phyloP scores from a whole-genome alignment of 2,113 vertebrate species.

The Gadus chalcogrammus region DNA sequence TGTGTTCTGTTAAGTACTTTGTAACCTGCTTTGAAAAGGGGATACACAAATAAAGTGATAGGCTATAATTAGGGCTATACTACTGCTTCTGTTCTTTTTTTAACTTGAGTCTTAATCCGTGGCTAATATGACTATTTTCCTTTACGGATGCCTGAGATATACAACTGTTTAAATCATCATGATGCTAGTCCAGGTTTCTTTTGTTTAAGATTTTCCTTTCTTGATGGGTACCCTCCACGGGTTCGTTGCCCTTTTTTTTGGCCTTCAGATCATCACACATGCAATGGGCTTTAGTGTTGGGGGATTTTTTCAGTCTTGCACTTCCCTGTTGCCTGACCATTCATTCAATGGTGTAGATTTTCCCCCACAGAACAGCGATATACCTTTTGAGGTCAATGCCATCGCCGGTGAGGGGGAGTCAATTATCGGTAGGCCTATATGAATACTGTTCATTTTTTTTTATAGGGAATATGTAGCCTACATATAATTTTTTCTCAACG shows the following conservation, averaged over 20 bases:
- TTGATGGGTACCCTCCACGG: conserved; percentile 27
- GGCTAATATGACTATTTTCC: too few relatives aligned
- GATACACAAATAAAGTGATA: too few relatives aligned
- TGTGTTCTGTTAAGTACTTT: too few relatives aligned
- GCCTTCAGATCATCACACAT: conserved; percentile 23
- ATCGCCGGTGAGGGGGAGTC: neutral
- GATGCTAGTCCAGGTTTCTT: too few relatives aligned
- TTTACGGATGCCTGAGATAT: too few relatives aligned
- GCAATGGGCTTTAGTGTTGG: neutral
- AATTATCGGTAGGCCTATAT: conserved; percentile 33
- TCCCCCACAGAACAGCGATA: rapidly evolving
- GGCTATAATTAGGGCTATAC: too few relatives aligned
- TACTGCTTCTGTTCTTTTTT: too few relatives aligned
- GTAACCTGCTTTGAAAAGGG: too few relatives aligned
- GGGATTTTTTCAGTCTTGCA: rapidly evolving
- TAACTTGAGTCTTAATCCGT: too few relatives aligned
- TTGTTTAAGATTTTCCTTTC: conserved; percentile 13
- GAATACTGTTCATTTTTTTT: neutral
- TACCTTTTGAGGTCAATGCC: neutral
- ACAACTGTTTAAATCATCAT: too few relatives aligned
- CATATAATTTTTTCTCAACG: neutral
- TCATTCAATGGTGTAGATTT: rapidly evolving
- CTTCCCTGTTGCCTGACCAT: rapidly evolving
- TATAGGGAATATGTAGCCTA: neutral
- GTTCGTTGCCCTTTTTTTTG: conserved; percentile 25